These are phyloP conservation scores for Platyscapa corneri DNA, from an alignment of 1,140 invertebrate species.

Conservation along the genomic window DNA sequence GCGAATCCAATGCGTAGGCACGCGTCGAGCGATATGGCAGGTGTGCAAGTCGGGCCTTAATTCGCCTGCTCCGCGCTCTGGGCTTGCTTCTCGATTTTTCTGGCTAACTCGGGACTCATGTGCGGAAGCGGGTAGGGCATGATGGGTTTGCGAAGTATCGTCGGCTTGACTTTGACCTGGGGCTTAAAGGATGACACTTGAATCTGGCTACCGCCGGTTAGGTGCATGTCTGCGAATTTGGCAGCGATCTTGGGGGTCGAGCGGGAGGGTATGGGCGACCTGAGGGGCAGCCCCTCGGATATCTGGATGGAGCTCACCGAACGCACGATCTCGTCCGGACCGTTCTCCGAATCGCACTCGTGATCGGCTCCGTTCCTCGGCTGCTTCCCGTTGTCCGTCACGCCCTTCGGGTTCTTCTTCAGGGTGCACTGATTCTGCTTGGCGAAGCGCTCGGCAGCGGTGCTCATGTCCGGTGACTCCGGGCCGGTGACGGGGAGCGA, in stretches of 20 bases:
- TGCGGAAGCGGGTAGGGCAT: conserved; percentile 73
- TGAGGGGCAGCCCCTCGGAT: conserved; percentile 55
- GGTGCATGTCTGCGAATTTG: conserved; percentile 77
- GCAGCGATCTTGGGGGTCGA: conserved; percentile 77
- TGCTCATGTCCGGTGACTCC: conserved; percentile 82
- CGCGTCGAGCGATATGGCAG: neutral
- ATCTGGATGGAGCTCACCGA: conserved; percentile 70
- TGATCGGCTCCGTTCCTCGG: conserved; percentile 52
- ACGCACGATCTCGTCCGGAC: conserved; percentile 62
- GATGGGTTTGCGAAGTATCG: conserved; percentile 81
- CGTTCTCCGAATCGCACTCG: conserved; percentile 55
- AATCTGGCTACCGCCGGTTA: conserved; percentile 73
- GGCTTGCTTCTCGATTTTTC: conserved; percentile 72
- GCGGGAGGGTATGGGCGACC: conserved; percentile 75
- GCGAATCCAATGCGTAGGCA: neutral
- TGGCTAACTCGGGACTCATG: conserved; percentile 70
- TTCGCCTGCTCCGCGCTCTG: conserved; percentile 66
- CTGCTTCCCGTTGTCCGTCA: conserved; percentile 53
- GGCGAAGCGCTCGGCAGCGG: conserved; percentile 83
- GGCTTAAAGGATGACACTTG: conserved; percentile 78
- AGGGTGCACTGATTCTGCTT: conserved; percentile 88
- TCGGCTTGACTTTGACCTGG: conserved; percentile 83
- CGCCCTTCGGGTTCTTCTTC: conserved; percentile 82
- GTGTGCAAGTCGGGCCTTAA: neutral
- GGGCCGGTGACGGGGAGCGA: conserved; percentile 66